A percentile compares a stretch with the other conserved stretches of the same genome.
Evolutionary conservation across 2,113 vertebrate genomes (phyloP).

Genomic region (Eptatretus burgeri): DNA sequence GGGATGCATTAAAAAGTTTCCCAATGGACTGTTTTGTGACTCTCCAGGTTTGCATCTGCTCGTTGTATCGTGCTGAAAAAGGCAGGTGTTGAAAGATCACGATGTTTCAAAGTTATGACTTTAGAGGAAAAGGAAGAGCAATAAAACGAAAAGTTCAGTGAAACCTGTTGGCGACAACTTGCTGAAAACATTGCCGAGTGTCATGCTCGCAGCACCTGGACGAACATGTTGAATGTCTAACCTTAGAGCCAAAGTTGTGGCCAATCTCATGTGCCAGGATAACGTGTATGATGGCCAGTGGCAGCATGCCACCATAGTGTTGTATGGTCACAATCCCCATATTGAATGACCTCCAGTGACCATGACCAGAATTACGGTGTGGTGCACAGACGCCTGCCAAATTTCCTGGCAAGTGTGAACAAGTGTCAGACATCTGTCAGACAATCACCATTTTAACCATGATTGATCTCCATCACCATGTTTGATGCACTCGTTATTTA

Average conservation of each 20-base stretch:
- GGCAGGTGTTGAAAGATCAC: too few relatives aligned
- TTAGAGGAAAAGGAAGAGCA: too few relatives aligned
- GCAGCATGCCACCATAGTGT: slow-evolving; percentile 80
- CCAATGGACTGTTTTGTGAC: slow-evolving; percentile 43
- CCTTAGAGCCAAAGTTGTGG: slow-evolving; percentile 91
- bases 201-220: too few relatives aligned
- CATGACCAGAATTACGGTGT: slow-evolving; percentile 58
- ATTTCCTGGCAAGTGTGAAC: slow-evolving; percentile 28
- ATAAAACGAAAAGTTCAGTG: too few relatives aligned
- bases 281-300: slow-evolving; percentile 85
- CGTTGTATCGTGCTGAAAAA: slow-evolving; percentile 63
- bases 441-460: too few relatives aligned
- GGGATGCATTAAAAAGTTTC: slow-evolving; percentile 96
- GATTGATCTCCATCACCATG: too few relatives aligned
- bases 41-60: slow-evolving; percentile 69
- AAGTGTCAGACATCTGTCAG: too few relatives aligned
- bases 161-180: too few relatives aligned
- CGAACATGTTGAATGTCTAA: slow-evolving; percentile 19
- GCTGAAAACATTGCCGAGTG: too few relatives aligned
- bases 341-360: slow-evolving; percentile 77
- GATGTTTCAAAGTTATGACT: too few relatives aligned
- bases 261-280: slow-evolving; percentile 94
- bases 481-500: too few relatives aligned
- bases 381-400: slow-evolving; percentile 90
- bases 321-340: slow-evolving; percentile 95